Evolutionary conservation across 2,797 vertebrate species (phyloP).

Genomic region (Spea hammondii): DNA sequence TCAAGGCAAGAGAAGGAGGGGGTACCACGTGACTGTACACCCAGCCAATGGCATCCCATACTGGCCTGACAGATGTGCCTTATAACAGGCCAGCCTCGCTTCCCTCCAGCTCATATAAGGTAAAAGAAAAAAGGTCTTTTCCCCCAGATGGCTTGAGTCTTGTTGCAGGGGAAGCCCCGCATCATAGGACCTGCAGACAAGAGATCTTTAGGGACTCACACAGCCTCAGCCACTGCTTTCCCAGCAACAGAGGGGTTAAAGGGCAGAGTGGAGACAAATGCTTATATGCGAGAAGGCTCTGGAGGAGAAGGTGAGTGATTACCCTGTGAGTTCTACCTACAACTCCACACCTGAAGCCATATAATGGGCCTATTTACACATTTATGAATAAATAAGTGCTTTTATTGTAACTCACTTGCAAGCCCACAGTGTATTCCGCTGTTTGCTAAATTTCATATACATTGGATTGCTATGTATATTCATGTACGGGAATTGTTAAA

Average conservation of each 20-base stretch:
- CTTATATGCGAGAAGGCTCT: neutral
- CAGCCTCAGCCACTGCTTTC: conserved; percentile 16
- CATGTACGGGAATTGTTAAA: no score
- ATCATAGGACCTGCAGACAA: conserved; percentile 22
- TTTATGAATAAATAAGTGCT: neutral
- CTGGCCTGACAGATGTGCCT: conserved; percentile 67
- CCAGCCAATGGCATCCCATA: conserved; percentile 73
- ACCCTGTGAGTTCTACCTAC: neutral
- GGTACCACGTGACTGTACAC: conserved; percentile 66
- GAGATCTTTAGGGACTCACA: neutral
- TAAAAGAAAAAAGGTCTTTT: conserved; percentile 76
- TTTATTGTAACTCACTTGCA: neutral
- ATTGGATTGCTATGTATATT: neutral
- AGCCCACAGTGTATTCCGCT: neutral
- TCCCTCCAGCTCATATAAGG: conserved; percentile 89
- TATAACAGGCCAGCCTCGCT: conserved; percentile 67
- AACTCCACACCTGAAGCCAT: neutral
- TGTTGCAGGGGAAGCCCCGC: conserved; percentile 34
- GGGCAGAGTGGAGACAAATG: neutral
- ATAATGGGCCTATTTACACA: neutral
- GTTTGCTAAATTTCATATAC: neutral
- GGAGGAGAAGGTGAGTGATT: conserved; percentile 33
- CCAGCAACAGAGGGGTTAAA: conserved; percentile 13
- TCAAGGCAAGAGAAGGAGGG: conserved; percentile 64
- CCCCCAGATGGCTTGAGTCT: conserved; percentile 59